These are phyloP conservation scores for Rhyacichthys aspro DNA, from an alignment of 2,797 vertebrate species.

Conservation along the genomic window DNA sequence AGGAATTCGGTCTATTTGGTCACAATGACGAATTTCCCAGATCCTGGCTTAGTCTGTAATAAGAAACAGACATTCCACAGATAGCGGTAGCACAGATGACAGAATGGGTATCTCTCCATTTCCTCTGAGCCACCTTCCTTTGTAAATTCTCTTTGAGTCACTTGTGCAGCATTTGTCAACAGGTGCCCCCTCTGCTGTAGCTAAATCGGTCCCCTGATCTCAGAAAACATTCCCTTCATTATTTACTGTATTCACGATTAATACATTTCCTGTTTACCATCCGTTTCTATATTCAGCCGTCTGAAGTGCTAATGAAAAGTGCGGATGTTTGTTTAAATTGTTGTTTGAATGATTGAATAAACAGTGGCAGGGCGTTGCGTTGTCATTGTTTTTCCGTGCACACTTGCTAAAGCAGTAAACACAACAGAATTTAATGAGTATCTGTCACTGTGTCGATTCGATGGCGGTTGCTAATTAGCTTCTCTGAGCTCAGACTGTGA, in stretches of 20 bases:
- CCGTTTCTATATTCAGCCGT: slow-evolving; percentile 66
- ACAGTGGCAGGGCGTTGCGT: slow-evolving; percentile 31
- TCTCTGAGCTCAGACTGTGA: slow-evolving; percentile 44
- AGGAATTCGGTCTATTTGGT: slow-evolving; percentile 68
- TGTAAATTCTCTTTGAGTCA: slow-evolving; percentile 6
- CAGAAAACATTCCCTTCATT: slow-evolving; percentile 56
- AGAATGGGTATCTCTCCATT: slow-evolving; percentile 24
- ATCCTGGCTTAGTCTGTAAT: slow-evolving; percentile 64
- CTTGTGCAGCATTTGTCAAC: slow-evolving; percentile 51
- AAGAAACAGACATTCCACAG: slow-evolving; percentile 63
- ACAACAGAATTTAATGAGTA: slow-evolving; percentile 38
- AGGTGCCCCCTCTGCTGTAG: slow-evolving; percentile 61
- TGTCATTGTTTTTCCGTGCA: slow-evolving; percentile 52
- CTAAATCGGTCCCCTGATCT: slow-evolving; percentile 59
- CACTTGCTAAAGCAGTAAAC: slow-evolving; percentile 58
- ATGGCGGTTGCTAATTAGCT: slow-evolving; percentile 53
- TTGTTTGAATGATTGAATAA: slow-evolving; percentile 62
- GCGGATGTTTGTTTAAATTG: slow-evolving; percentile 80
- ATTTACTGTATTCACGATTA: slow-evolving; percentile 70
- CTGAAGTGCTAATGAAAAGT: slow-evolving; percentile 66
- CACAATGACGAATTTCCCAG: slow-evolving; percentile 74
- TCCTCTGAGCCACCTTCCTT: slow-evolving; percentile 36
- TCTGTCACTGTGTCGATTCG: slow-evolving; percentile 38
- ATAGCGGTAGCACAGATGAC: slow-evolving; percentile 45
- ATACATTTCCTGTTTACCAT: slow-evolving; percentile 80